phyloP scores from a whole-genome alignment of 2,888 invertebrate species.

The Drosophila robusta region DNA sequence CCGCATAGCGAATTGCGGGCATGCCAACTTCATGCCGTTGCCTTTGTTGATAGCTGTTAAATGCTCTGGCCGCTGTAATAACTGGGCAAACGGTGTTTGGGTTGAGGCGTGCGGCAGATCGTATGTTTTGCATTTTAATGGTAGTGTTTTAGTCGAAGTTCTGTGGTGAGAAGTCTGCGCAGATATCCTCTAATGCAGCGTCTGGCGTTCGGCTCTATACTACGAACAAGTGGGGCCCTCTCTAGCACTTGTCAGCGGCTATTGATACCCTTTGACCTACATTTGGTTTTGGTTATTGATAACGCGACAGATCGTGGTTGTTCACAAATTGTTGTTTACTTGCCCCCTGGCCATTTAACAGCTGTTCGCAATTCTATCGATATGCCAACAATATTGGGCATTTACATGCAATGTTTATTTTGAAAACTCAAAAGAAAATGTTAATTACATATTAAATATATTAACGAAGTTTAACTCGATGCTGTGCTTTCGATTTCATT shows the following conservation, averaged over 20 bases:
- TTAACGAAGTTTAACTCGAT: background rate
- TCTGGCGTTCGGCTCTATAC: constrained; percentile 31
- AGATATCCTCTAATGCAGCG: constrained; percentile 31
- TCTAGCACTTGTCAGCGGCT: constrained; percentile 2
- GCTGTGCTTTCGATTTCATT: background rate
- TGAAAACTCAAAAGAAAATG: background rate
- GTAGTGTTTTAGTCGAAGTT: background rate
- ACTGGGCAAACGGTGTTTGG: constrained; percentile 1
- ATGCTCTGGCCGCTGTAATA: constrained; percentile 15
- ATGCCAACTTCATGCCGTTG: constrained; percentile 18
- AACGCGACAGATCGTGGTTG: constrained; percentile 21
- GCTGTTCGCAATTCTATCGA: constrained; percentile 39
- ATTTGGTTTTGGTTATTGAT: constrained; percentile 35
- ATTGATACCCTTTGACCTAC: constrained; percentile 56
- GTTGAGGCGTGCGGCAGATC: constrained; percentile 9
- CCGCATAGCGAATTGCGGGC: background rate
- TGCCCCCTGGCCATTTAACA: constrained; percentile 31
- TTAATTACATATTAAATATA: background rate
- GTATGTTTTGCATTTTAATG: constrained; percentile 43
- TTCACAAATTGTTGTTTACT: constrained; percentile 35
- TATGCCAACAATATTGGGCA: background rate
- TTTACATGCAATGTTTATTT: background rate
- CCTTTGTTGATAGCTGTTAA: constrained; percentile 39
- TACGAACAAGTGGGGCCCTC: constrained; percentile 19
- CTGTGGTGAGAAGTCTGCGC: constrained; percentile 6